Base-by-base conservation (phyloP, 2,797 vertebrate species). In the Syndactyla subalaris region DNA sequence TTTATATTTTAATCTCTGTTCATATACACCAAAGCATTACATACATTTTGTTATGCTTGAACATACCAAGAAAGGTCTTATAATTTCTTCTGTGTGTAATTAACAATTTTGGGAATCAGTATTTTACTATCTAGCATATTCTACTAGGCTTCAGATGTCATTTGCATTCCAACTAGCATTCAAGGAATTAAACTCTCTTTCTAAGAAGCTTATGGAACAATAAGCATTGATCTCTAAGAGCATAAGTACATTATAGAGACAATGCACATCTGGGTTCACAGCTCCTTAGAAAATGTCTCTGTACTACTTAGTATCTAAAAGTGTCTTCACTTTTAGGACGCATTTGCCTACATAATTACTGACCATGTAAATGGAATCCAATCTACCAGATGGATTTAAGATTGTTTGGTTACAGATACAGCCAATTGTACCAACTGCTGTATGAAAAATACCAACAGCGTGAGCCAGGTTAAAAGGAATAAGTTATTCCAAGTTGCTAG, bases 221-320 rank as follows among this genome's bases (percentile, higher is more conserved):
- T 43, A 70, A 73, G 45, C 71, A 93, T 78, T 93, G 75, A 93
- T 81, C 59, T 95, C 58, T 55, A 78, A 79, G 78, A 84, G 62
- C 6, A 0, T 39, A 66, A 84, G 41, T 70, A 67, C 34, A 46
- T 79, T 45, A 83, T 3, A 86, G 39, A 88, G 59, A 84, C 89
- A 86, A 86, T 5, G 41, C 30, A 82, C 24, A 84, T 30, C 8
- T 81, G 59, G 41, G 54, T 34, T 88, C 81, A 85, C n/a, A 65
- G 68, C 36, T 63, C 86, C 67, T 61, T 38, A 61, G 38, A 75
- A 89, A 93, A 71, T 21, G 41, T n/a, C 71, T 84, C 67, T 3
- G 4, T 80, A 39, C 21, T 88, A 58, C 30, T 76, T 63, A 41
- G 21, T 68, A 80, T 14, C 75, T n/a, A 66, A 58, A 87, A 88